Conservation (phyloP, 1,140 invertebrate species). For the Drosophila nigrodunni region DNA sequence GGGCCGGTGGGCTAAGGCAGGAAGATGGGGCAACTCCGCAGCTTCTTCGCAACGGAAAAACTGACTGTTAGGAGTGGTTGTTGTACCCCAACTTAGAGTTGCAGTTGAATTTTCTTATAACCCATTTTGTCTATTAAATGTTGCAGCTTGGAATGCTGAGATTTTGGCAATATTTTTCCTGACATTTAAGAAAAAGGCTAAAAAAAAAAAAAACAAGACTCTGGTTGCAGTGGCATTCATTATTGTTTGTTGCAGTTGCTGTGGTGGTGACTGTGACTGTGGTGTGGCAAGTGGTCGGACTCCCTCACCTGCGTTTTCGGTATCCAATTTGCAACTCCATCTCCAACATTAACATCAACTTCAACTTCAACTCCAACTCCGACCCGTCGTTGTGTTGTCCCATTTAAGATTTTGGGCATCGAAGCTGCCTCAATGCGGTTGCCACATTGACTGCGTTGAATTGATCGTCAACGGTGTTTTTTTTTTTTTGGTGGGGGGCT, state of each 20-base stretch:
- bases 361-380: constrained; percentile 16
- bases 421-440: constrained; percentile 47
- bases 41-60: background rate
- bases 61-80: background rate
- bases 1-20: background rate
- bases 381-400: constrained; percentile 52
- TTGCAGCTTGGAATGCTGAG: constrained; percentile 54
- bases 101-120: constrained; percentile 29
- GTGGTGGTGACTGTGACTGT: background rate
- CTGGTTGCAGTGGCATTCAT: constrained; percentile 17
- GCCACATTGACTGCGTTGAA: constrained; percentile 42
- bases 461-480: constrained; percentile 39
- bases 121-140: constrained; percentile 55
- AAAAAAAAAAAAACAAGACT: constrained; percentile 12
- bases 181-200: constrained; percentile 52
- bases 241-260: constrained; percentile 10
- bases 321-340: background rate
- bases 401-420: constrained; percentile 71
- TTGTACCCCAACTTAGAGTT: background rate
- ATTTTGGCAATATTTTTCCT: constrained; percentile 48
- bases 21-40: background rate
- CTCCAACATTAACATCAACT: background rate
- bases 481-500: background rate
- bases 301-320: background rate
- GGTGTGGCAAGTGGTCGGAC: constrained; percentile 61